Base-by-base conservation (phyloP, 2,888 invertebrate genomes). In the Gortyna flavago region DNA sequence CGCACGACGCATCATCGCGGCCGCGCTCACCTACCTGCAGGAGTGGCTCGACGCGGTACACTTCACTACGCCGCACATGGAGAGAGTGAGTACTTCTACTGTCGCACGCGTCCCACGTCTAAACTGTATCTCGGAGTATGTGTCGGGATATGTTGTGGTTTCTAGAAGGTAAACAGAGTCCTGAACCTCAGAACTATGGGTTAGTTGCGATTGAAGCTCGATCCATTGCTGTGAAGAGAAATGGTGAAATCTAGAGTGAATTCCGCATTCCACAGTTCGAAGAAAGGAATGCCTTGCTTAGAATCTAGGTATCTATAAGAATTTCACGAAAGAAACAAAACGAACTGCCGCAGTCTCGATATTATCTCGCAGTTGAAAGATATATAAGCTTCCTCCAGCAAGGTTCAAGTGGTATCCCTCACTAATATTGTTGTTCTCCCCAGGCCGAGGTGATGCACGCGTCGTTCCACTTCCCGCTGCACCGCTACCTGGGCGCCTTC, bases 381-480 rank as follows among this genome's bases (percentile, higher is more conserved):
- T 65, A 38, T n/a, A 2, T 0, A 7, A 18, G n/a, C 8, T n/a
- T n/a, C 38, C 9, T 65, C 16, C n/a, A 2, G 0, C 0, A 25
- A 25, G 64, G 11, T n/a, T 29, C 1, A 2, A 29, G 3, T 18
- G 3, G 29, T 18, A 38, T 16, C 8, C 16, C 0, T 9, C 0
- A 1, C 8, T 65, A 9, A n/a, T 2, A 1, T 1, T 1, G n/a
- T 11, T 0, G 29, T 7, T 9, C 21, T 25, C 57, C 13, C 1
- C 95, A 98, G 98, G 95, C 97, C 92, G 98, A 98, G 94, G 97
- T 97, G 95, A 97, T 98, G 95, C 98, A 99, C 97, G 98, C 99
- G 81, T 99, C 99, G 72, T 99, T 99, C 97, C 99, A 99, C 97
- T 97, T 99, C 92, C 99, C 99, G 35, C 97, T 99, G 89, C 99